Evolutionary conservation across 2,113 vertebrate species (phyloP).

Genomic region (Athene noctua): DNA sequence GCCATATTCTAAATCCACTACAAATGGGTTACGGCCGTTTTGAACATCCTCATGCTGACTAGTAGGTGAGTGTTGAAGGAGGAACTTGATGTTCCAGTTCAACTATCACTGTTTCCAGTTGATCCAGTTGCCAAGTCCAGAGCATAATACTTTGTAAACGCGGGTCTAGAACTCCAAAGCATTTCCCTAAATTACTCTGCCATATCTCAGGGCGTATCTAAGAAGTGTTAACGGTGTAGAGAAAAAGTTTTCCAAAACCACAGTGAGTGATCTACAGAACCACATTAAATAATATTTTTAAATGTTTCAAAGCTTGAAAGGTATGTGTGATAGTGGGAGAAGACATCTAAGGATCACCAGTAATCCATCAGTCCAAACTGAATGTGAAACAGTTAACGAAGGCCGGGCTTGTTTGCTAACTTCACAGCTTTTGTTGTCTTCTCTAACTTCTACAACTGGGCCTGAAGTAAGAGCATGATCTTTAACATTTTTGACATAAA

Average conservation of each 20-base stretch:
- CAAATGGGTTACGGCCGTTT: fast-evolving
- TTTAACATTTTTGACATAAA: not conserved
- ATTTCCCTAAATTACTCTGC: not conserved
- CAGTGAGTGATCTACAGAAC: not conserved
- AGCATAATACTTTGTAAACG: not conserved
- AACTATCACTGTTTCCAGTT: not conserved
- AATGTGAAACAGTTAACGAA: fast-evolving
- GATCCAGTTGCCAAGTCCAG: not conserved
- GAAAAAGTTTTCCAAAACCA: not conserved
- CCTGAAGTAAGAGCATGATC: not conserved
- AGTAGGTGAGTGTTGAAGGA: not conserved
- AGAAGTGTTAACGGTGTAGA: fast-evolving
- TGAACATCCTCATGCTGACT: not conserved
- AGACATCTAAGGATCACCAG: not conserved
- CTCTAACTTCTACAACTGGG: not conserved
- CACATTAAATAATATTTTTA: not conserved
- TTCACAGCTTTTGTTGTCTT: no score
- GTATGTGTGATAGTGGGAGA: not conserved
- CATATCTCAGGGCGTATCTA: fast-evolving
- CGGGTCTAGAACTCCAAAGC: not conserved
- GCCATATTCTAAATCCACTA: not conserved
- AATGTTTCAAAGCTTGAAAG: not conserved
- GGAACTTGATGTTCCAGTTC: not conserved
- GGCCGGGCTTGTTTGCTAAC: not conserved
- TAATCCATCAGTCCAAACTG: not conserved